Conservation (phyloP, 2,797 vertebrate species). For the Melanotaenia pygmaea region DNA sequence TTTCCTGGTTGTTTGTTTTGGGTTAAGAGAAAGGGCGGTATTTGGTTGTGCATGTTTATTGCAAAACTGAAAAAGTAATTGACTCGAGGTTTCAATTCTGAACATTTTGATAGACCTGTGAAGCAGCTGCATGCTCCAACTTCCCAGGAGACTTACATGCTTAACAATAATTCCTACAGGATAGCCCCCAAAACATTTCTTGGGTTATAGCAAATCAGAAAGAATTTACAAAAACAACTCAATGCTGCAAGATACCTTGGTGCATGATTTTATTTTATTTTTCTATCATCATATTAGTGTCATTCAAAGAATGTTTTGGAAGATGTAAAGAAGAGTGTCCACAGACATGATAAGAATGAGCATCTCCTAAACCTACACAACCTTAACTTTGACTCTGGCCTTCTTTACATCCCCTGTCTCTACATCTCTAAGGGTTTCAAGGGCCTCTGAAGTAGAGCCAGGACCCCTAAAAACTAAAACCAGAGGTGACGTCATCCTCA, state of each 20-base stretch:
- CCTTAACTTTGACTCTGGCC: conserved; percentile 34
- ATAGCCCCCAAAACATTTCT: conserved; percentile 1
- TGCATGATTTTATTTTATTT: not conserved
- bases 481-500: conserved; percentile 74
- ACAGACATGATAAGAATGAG: conserved; percentile 46
- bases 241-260: conserved; percentile 1
- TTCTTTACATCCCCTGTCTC: conserved; percentile 42
- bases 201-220: not conserved
- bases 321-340: conserved; percentile 24
- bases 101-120: not conserved
- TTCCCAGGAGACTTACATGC: not conserved
- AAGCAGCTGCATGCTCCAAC: conserved; percentile 1
- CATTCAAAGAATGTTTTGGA: conserved; percentile 10
- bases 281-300: not conserved
- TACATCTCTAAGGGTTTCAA: conserved; percentile 49
- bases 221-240: not conserved
- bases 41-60: not conserved
- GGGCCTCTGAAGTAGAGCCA: conserved; percentile 68
- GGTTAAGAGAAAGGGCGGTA: not conserved
- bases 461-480: conserved; percentile 66
- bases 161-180: not conserved
- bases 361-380: conserved; percentile 36
- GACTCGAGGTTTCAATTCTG: not conserved
- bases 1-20: not conserved
- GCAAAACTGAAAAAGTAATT: not conserved